Evolutionary conservation across 1,140 invertebrate species (phyloP).

Genomic region (Drosophila grimshawi): DNA sequence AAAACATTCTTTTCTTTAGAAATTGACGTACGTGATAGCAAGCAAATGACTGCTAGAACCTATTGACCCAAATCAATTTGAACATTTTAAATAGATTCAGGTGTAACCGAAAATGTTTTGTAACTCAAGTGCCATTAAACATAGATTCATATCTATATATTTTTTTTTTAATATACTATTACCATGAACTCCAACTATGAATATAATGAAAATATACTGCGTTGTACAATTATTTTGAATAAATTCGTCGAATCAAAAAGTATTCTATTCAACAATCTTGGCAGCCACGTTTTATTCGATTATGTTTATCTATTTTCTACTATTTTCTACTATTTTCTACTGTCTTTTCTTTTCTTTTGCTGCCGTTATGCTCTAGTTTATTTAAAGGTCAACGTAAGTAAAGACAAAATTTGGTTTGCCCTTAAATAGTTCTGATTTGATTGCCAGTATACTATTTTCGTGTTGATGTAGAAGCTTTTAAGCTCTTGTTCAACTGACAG

Average conservation of each 20-base stretch:
- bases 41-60: neutral
- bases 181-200: neutral
- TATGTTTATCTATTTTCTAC: neutral
- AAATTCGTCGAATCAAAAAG: neutral
- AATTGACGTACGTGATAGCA: slow-evolving; percentile 1
- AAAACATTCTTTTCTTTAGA: neutral
- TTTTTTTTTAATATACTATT: neutral
- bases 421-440: slow-evolving; percentile 49
- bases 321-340: neutral
- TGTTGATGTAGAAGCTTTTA: slow-evolving; percentile 67
- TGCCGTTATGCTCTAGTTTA: slow-evolving; percentile 15
- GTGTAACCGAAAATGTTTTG: neutral
- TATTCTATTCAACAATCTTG: neutral
- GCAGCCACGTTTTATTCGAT: neutral
- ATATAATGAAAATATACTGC: too few relatives aligned
- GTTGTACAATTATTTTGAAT: neutral
- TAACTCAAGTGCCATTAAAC: neutral
- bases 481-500: slow-evolving; percentile 69
- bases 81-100: neutral
- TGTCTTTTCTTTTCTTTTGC: neutral
- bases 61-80: neutral
- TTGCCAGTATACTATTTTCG: slow-evolving; percentile 59
- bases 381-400: slow-evolving; percentile 32
- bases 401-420: slow-evolving; percentile 27
- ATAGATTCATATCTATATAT: neutral